A percentile compares a stretch with the other conserved stretches of the same genome.
These are phyloP conservation scores for Lepidurus packardi DNA, from an alignment of 1,140 invertebrate species.

Conservation along the genomic window DNA sequence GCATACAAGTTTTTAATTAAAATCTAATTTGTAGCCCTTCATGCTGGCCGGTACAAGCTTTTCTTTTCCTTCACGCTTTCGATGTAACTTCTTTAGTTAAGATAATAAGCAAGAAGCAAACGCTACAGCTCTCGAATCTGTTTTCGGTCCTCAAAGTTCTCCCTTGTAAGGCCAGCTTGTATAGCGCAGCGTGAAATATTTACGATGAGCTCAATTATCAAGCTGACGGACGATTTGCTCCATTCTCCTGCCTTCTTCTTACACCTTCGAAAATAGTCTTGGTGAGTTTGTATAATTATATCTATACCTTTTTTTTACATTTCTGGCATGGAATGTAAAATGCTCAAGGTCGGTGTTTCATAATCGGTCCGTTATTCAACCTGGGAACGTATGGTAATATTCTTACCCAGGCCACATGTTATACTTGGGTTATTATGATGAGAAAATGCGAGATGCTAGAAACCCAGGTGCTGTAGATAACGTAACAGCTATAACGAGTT, in stretches of 20 bases:
- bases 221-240: not conserved
- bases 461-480: constrained; percentile 16
- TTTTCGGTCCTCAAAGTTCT: not conserved
- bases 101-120: too few species aligned
- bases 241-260: not conserved
- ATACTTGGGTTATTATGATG: constrained; percentile 10
- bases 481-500: not conserved
- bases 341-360: not conserved
- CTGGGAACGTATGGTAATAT: constrained; percentile 15
- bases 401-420: constrained; percentile 7
- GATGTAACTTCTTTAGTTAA: too few species aligned
- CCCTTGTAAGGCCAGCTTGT: not conserved
- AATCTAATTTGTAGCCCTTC: too few species aligned
- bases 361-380: constrained; percentile 1
- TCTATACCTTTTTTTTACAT: not conserved
- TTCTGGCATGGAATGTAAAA: not conserved
- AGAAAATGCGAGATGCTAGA: not conserved
- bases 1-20: too few species aligned
- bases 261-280: not conserved
- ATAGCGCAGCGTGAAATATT: not conserved
- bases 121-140: not conserved
- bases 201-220: not conserved
- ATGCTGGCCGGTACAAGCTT: too few species aligned
- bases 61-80: too few species aligned
- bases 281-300: not conserved